phyloP scores from a whole-genome alignment of 2,888 invertebrate species.

The Mythimna impura region DNA sequence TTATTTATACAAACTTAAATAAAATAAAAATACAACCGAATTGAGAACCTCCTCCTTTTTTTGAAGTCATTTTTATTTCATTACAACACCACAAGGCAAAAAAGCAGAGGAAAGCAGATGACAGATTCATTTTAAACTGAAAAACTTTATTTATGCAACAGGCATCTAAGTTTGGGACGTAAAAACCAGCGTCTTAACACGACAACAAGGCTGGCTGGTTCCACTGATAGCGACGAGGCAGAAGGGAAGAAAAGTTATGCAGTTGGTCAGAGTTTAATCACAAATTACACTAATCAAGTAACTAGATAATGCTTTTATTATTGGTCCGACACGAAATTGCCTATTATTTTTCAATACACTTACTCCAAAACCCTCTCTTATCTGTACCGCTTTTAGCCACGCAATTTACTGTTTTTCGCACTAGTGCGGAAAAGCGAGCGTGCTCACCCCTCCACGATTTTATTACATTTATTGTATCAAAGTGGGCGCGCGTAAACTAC shows the following conservation, averaged over 20 bases:
- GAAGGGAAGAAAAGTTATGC: background rate
- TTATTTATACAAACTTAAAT: no score
- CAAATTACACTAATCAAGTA: background rate
- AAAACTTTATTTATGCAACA: constrained; percentile 46
- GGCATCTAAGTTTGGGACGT: constrained; percentile 49
- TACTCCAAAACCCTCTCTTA: no score
- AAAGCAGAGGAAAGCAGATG: constrained; percentile 20
- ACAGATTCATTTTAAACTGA: constrained; percentile 46
- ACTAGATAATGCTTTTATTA: background rate
- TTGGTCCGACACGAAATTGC: no score
- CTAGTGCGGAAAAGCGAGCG: no score
- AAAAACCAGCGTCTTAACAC: constrained; percentile 43
- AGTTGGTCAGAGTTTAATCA: background rate
- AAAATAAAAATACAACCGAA: no score
- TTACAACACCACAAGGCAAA: background rate
- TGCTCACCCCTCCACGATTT: no score
- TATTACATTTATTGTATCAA: no score
- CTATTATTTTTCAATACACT: no score
- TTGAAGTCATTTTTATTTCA: background rate
- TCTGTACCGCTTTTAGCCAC: no score
- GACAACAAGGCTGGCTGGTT: constrained; percentile 6
- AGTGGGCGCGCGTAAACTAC: no score
- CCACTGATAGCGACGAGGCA: background rate
- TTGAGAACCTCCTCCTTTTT: no score
- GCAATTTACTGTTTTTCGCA: no score